These are phyloP conservation scores for Acleris literana DNA, from an alignment of 2,888 invertebrate species.

Conservation along the genomic window DNA sequence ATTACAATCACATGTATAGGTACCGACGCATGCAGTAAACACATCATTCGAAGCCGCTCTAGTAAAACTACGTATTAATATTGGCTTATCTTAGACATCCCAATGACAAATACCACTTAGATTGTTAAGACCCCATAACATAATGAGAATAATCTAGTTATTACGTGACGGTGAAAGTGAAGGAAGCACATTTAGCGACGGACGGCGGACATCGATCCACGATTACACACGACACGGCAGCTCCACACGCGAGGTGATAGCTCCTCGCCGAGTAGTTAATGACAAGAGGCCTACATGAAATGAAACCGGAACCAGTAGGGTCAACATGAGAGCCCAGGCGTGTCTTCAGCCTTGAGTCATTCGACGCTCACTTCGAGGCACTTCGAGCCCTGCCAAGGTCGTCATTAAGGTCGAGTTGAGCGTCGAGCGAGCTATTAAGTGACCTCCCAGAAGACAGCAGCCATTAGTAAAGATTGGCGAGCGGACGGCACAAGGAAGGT, in stretches of 20 bases:
- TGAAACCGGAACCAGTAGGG: too few species aligned
- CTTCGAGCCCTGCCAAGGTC: too few species aligned
- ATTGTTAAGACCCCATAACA: constrained; percentile 24
- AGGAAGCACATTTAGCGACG: constrained; percentile 48
- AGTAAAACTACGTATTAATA: not conserved
- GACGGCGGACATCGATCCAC: constrained; percentile 39
- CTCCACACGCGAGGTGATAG: constrained; percentile 21
- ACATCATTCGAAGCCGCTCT: too few species aligned
- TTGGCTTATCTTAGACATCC: constrained; percentile 2
- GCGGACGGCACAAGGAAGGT: constrained; percentile 42
- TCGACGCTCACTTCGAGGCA: too few species aligned
- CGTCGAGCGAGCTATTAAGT: too few species aligned
- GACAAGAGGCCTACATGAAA: constrained; percentile 9
- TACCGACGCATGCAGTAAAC: too few species aligned
- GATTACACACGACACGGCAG: constrained; percentile 28
- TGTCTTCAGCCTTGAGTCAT: too few species aligned
- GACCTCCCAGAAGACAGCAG: constrained; percentile 12
- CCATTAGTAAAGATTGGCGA: constrained; percentile 5
- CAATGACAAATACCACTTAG: constrained; percentile 22
- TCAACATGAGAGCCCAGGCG: too few species aligned
- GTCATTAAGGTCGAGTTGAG: too few species aligned
- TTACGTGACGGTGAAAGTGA: constrained; percentile 51
- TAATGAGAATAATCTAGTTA: constrained; percentile 45
- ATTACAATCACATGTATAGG: constrained; percentile 26
- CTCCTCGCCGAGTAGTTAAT: constrained; percentile 8